Conservation (phyloP, 2,888 invertebrate species). For the Drosophila greeni region DNA sequence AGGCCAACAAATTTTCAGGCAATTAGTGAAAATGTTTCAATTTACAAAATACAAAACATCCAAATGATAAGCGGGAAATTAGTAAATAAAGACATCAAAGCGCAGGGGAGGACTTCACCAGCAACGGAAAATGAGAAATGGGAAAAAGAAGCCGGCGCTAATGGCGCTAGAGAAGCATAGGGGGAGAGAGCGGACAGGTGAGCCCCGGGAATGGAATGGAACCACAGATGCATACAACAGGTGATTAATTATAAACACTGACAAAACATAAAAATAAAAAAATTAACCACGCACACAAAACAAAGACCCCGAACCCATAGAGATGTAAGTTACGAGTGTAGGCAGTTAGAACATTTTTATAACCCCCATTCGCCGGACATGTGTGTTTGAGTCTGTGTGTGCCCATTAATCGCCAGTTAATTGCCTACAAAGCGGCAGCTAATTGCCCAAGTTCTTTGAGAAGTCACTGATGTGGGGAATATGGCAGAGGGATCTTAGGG, state of each 20-base stretch:
- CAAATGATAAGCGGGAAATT: conserved; percentile 74
- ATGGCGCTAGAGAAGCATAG: conserved; percentile 58
- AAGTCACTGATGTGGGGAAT: conserved; percentile 29
- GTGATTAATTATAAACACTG: conserved; percentile 76
- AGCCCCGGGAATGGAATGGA: conserved; percentile 1
- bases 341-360: conserved; percentile 65
- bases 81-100: conserved; percentile 73
- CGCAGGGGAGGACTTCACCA: conserved; percentile 32
- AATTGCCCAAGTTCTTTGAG: conserved; percentile 59
- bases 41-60: conserved; percentile 72
- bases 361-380: conserved; percentile 36
- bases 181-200: not conserved
- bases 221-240: conserved; percentile 61
- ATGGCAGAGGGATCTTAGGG: not conserved
- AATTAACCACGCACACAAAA: conserved; percentile 63
- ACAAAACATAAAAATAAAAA: conserved; percentile 74
- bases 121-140: conserved; percentile 26
- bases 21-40: conserved; percentile 74
- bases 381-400: conserved; percentile 38
- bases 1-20: conserved; percentile 67
- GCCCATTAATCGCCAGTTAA: conserved; percentile 71
- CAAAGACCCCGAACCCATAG: conserved; percentile 28
- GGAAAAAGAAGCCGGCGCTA: conserved; percentile 64
- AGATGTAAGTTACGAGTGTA: conserved; percentile 40
- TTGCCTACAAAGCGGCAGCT: conserved; percentile 72